Base-by-base conservation (phyloP, 1,140 invertebrate species). In the Melipona quadrifasciata region DNA sequence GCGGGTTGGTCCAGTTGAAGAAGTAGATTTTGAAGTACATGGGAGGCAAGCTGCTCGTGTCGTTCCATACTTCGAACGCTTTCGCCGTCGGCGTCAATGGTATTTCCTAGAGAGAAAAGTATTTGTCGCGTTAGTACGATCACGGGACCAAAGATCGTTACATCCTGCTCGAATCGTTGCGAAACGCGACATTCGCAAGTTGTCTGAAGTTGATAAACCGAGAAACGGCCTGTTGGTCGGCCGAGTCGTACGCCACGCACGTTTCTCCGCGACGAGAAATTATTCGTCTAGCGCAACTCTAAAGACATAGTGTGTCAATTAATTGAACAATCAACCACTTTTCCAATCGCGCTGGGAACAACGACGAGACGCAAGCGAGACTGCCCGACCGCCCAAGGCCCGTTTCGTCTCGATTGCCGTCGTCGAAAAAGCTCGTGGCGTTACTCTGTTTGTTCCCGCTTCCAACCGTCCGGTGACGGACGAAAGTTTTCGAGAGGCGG, bases 1-100 rank as follows among this genome's bases (percentile, higher is more conserved):
- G 87, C 0, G 95, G 95, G 93, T 96, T 96, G 0, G 96, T 96
- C 96, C 95, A 96, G 85, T 96, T 96, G 82, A 95, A 96, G 75
- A 96, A 94, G 79, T 95, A 95, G 86, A 96, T 92, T 24, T 95
- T 93, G n/a, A 96, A 90, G 81, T 94, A 92, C 73, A 96, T 92
- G 3, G 95, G 89, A 0, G 89, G 95, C 8, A 96, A 88, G 0
- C 92, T 92, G 21, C 87, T 92, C 2, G 94, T 95, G 47, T 95
- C 93, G 80, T 93, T 92, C 96, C 96, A 96, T 31, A 95, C 17
- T 6, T 93, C 83, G 84, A 91, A 96, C 80, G 93, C 94, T 34
- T 81, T 93, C 0, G 95, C 94, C 16, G 89, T 86, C 24, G 92
- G 88, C 1, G 93, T 91, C 21, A 95, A 53, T 1, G 90, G 85